Base-by-base conservation (phyloP, 2,888 invertebrate species). In the Pherbina coryleti region DNA sequence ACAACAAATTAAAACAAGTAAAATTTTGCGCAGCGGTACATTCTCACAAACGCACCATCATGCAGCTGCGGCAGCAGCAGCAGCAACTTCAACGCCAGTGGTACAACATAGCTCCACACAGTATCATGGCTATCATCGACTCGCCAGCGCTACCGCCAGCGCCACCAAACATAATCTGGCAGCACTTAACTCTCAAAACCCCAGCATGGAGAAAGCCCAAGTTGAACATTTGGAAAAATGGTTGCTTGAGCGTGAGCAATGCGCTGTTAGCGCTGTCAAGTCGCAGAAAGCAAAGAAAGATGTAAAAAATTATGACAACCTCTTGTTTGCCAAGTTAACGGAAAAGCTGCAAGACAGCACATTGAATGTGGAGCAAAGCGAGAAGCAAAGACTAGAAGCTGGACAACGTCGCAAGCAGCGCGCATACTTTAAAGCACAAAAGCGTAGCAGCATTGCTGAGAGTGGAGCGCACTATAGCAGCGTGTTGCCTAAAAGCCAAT, bases 151-250 rank as follows among this genome's bases (percentile, higher is more conserved):
- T 22, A 19, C 19, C 14, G 64, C 66, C n/a, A 37, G 53, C 14
- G 67, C 75, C 25, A 77, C 78, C 2, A 92, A 84, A 77, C 81
- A 86, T 11, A 87, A 87, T 75, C 82, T 86, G 64, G 82, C 86
- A 7, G 78, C 86, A 7, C 76, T 87, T 57, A 86, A 85, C 80
- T 82, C 85, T 25, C 77, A 86, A 2, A 84, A 86, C 82, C 85
- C 85, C 22, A 84, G 83, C 66, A 81, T 85, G 69, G 86, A 86
- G 22, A 86, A 85, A 78, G 80, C 86, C 14, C 82, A 85, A 4
- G 84, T 88, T 74, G 88, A 89, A n/a, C 89, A 90, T 78, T 91
- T 92, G 22, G 91, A 92, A 60, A 91, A 91, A 81, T 92, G 92
- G 91, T 86, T 92, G 70, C 84, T 84, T 25, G 85, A 84, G 77